Base-by-base conservation (phyloP, 2,888 invertebrate genomes). In the Stegophylla sp. region DNA sequence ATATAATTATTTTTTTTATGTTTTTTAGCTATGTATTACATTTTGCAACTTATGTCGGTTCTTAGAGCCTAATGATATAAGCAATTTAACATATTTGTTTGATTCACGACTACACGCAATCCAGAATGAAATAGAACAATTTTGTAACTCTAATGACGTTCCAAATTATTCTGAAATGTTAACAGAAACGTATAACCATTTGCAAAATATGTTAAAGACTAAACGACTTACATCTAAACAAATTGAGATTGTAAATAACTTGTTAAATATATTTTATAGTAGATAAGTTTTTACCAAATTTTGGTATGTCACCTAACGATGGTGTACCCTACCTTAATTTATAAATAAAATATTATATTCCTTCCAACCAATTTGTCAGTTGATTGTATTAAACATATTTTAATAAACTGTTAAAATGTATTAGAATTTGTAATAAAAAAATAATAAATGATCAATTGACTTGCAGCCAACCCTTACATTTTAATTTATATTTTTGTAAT, bases 31-130 rank as follows among this genome's bases (percentile, higher is more conserved):
- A 3, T 79, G 79, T 41, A 23, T n/a, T 12, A 34, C 63, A 3
- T 79, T 79, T 71, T 79, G 79, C 26, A 71, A 69, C 61, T 67
- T 79, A 17, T 79, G 79, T 41, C n/a, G 51, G n/a, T 61, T 79
- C 23, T 41, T 79, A 13, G 71, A 79, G 13, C 59, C 71, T 12
- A 1, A 34, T 9, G 79, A 79, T 5, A 63, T 79, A 4, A 41
- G 71, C 61, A 63, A 63, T 41, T 26, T 79, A 51, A 71, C 41
- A 13, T 59, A 63, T 9, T 61, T 79, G 41, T 79, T 79, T 61
- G 69, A 79, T 0, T 79, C 79, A 4, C 61, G 71, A 17, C 34
- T 79, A 26, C 51, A 71, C 34, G 15, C 63, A 17, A 48, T 71
- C 1, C 69, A 71, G n/a, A 61, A 61, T 23, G 79, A 71, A 23